Base-by-base conservation (phyloP, 1,140 invertebrate species). In the Drosophila ogumai region DNA sequence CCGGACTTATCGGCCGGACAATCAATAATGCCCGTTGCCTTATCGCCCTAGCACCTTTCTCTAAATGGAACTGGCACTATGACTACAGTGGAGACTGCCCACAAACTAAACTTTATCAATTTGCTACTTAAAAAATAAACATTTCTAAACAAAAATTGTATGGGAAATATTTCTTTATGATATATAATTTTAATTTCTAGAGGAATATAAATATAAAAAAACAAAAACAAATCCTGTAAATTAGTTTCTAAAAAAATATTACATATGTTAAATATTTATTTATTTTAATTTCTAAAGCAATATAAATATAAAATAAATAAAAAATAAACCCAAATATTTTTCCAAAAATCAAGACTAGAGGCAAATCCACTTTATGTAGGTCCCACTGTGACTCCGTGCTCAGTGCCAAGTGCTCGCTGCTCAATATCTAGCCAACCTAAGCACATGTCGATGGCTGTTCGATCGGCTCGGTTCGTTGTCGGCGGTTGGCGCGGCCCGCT, bases 371-470 rank as follows among this genome's bases (percentile, higher is more conserved):
- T 2, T 8, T 22, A 12, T 22, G 15, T n/a, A 67, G 66, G 38
- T 5, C 1, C 8, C 17, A 67, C 61, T 69, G 66, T 69, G n/a
- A 2, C 10, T 7, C 7, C 3, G 40, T 19, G 4, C n/a, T 10
- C 17, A 4, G 17, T 13, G 6, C 43, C 12, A 1, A 12, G 3
- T n/a, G 47, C 12, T 12, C 9, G 47, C 15, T 31, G 36, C 17
- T 19, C 41, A 12, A 54, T 61, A 64, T 81, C 54, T 40, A 57
- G 41, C 10, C 41, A n/a, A 1, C 36, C 41, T 5, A 19, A 49
- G 25, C 76, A 84, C 61, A 88, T 69, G 77, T 46, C 47, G 58
- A 63, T 77, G 81, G 79, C 81, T 61, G 40, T 50, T 88, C 68
- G 64, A 67, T 43, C 66, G 13, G 43, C n/a, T 41, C 58, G 81